Evolutionary conservation across 2,113 vertebrate species (phyloP), one percentile per base, ranked within the genome.

Genomic region (Tenebrosternarchus preto): DNA sequence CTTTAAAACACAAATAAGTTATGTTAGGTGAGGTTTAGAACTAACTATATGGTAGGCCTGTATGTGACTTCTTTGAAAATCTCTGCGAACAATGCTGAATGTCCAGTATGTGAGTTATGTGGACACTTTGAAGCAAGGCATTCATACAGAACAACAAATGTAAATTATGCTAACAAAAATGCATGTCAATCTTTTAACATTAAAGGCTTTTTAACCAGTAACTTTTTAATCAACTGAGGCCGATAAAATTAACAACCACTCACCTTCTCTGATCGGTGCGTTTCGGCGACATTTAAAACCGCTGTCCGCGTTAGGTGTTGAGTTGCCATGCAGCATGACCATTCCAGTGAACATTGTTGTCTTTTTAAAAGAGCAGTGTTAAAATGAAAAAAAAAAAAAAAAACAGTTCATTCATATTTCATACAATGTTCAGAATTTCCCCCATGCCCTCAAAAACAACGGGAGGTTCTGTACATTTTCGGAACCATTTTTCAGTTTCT

Each of bases 331-430:
- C 78, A 93, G 82, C 31, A 88, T 86, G 77, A 93, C 80, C 85
- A 92, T 89, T 70, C 92, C 92, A 9, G 90, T 87, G 80, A 93
- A 92, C 91, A 93, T 93, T 57, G 83, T 56, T 27, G 19, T 20
- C 53, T 24, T 1, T 29, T 33, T 27, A 27, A 31, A 77, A 60
- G 5, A 76, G 76, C 36, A 6, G 70, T 15, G 60, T 1, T 9
- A 17, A 71, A 68, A 25, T 29, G 9, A n/a, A 3, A 0, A 1
- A 31, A 67, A 2, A 53, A 36, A 3, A 0, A 1, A 31, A 67
- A 2, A 53, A 36, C 0, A 4, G 36, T 72, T 29, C 11, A 22
- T 75, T 25, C 3, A 8, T n/a, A 25, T 12, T 15, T 16, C 11
- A 27, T 9, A 56, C 68, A 66, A 20, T 25, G 27, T 56, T 22